A percentile compares a stretch with the other conserved stretches of the same genome.
These are phyloP conservation scores for Ormyrus pomaceus DNA, from an alignment of 2,888 invertebrate genomes.

Conservation along the genomic window DNA sequence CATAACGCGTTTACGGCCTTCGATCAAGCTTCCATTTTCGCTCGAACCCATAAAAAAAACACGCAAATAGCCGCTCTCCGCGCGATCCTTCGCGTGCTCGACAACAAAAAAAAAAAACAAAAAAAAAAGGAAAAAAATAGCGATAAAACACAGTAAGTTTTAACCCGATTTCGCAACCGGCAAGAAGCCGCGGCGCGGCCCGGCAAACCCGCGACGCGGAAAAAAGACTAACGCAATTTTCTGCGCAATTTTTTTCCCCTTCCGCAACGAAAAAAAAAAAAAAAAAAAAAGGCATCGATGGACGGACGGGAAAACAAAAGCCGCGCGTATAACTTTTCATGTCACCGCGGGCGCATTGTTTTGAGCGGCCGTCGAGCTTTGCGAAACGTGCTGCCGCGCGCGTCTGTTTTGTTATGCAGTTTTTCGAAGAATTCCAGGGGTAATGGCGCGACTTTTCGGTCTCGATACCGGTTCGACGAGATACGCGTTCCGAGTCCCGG, in stretches of 20 bases:
- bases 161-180: slow-evolving; percentile 17
- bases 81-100: no score
- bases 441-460: no score
- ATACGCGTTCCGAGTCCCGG: not conserved
- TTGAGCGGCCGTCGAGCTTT: not conserved
- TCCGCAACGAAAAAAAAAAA: not conserved
- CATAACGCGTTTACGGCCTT: slow-evolving; percentile 15
- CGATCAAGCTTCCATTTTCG: slow-evolving; percentile 27
- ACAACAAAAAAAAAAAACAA: no score
- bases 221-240: slow-evolving; percentile 28
- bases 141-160: slow-evolving; percentile 18
- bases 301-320: slow-evolving; percentile 5
- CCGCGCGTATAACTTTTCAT: slow-evolving; percentile 13
- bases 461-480: no score
- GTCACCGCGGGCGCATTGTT: slow-evolving; percentile 33
- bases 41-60: not conserved
- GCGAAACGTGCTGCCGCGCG: not conserved
- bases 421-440: no score
- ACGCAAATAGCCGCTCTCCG: not conserved
- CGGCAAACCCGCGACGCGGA: no score
- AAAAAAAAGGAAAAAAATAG: not conserved
- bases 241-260: slow-evolving; percentile 6
- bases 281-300: not conserved
- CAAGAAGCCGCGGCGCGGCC: not conserved
- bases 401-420: not conserved